These are phyloP conservation scores for Steinernema hermaphroditum DNA, from an alignment of 2,888 invertebrate species.

Conservation along the genomic window DNA sequence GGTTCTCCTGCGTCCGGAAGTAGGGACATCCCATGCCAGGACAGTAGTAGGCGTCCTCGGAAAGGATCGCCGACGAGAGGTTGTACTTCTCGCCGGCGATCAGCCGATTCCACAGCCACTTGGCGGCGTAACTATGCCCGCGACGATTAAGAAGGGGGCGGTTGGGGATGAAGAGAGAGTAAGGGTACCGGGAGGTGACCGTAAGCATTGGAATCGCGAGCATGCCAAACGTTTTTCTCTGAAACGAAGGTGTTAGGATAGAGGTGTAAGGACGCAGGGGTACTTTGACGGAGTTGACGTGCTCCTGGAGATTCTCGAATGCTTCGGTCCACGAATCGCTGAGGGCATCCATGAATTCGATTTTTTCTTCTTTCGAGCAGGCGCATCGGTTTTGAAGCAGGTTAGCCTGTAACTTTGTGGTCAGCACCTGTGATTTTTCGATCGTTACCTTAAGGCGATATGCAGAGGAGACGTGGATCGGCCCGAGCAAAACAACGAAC, in stretches of 20 bases:
- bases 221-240: slow-evolving; percentile 59
- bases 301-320: slow-evolving; percentile 44
- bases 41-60: slow-evolving; percentile 54
- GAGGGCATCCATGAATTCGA: slow-evolving; percentile 53
- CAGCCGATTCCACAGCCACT: slow-evolving; percentile 62
- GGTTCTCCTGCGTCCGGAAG: slow-evolving; percentile 60
- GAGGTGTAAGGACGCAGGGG: not conserved
- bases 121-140: slow-evolving; percentile 64
- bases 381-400: slow-evolving; percentile 56
- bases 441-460: slow-evolving; percentile 53
- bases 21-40: slow-evolving; percentile 57
- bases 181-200: slow-evolving; percentile 63
- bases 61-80: slow-evolving; percentile 58
- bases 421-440: too few relatives aligned
- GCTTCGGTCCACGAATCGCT: slow-evolving; percentile 50
- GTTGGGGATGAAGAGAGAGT: slow-evolving; percentile 55
- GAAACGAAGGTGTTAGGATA: slow-evolving; percentile 2
- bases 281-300: slow-evolving; percentile 35
- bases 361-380: slow-evolving; percentile 51
- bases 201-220: slow-evolving; percentile 61
- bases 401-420: too few relatives aligned
- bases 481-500: slow-evolving; percentile 60
- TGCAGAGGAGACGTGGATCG: slow-evolving; percentile 58
- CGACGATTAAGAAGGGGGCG: slow-evolving; percentile 50
- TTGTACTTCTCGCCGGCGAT: slow-evolving; percentile 63